A percentile compares a stretch with the other conserved stretches of the same genome.
These are phyloP conservation scores for Pseudachorutes palmiensis DNA, from an alignment of 1,140 invertebrate genomes.

Conservation along the genomic window DNA sequence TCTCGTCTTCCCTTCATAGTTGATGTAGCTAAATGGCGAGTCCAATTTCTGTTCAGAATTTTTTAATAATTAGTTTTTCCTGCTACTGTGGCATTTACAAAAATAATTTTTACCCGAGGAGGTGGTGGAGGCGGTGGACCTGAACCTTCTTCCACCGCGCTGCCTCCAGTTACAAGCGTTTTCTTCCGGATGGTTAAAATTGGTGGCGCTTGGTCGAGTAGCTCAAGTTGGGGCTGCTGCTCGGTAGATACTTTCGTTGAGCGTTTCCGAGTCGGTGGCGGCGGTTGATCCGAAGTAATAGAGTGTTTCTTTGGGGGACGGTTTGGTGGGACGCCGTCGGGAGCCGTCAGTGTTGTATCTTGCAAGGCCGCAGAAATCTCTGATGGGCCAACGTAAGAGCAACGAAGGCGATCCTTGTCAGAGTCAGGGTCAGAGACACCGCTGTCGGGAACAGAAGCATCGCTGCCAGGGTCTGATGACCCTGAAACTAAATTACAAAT, in stretches of 20 bases:
- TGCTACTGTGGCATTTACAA: neutral
- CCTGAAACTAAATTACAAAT: neutral
- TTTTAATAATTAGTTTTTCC: constrained; percentile 3
- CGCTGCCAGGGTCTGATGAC: neutral
- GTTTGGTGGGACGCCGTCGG: neutral
- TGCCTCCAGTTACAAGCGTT: neutral
- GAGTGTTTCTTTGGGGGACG: constrained; percentile 2
- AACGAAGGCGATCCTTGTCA: constrained; percentile 10
- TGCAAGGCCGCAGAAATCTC: neutral
- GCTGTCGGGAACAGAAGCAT: constrained; percentile 15
- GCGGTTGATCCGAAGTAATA: neutral
- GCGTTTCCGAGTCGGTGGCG: neutral
- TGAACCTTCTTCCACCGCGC: constrained; percentile 10
- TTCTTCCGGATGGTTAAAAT: neutral
- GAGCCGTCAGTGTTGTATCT: neutral
- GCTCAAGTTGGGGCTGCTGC: neutral
- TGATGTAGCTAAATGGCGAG: constrained; percentile 22
- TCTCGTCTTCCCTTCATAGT: constrained; percentile 23
- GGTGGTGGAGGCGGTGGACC: constrained; percentile 16
- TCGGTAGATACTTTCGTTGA: constrained; percentile 1
- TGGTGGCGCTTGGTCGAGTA: neutral
- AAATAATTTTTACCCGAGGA: neutral
- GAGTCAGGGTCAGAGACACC: constrained; percentile 19
- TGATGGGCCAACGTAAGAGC: constrained; percentile 2
- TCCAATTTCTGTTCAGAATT: constrained; percentile 16